These are phyloP conservation scores for Zygogramma bicolorata DNA, from an alignment of 2,888 invertebrate genomes.

Conservation along the genomic window DNA sequence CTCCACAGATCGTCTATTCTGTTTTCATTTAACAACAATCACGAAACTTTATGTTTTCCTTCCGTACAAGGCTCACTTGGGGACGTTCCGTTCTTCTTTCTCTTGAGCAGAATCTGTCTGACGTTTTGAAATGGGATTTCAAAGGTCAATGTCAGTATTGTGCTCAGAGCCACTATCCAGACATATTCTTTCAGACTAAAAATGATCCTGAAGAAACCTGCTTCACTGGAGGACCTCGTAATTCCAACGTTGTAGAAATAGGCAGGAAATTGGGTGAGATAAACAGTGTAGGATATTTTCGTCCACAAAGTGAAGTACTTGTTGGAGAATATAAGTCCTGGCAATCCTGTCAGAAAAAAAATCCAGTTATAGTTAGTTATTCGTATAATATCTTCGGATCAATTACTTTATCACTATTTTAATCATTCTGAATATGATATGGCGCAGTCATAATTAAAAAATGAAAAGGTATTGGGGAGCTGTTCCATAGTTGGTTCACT, in stretches of 20 bases:
- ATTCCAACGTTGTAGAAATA: conserved; percentile 79
- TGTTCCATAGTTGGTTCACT: too few species aligned
- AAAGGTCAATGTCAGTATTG: conserved; percentile 72
- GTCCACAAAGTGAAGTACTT: conserved; percentile 75
- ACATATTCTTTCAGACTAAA: conserved; percentile 73
- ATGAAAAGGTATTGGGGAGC: too few species aligned
- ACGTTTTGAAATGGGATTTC: conserved; percentile 79
- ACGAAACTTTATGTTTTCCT: conserved; percentile 9
- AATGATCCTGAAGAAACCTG: conserved; percentile 71
- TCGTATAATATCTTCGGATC: too few species aligned
- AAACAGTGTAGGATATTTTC: conserved; percentile 78
- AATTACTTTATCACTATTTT: too few species aligned
- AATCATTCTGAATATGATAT: too few species aligned
- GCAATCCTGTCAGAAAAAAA: conserved; percentile 70
- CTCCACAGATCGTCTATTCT: too few species aligned
- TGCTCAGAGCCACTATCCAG: conserved; percentile 71
- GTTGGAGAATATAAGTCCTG: conserved; percentile 72
- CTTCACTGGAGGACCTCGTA: conserved; percentile 71
- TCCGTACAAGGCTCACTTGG: background rate
- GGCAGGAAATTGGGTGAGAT: conserved; percentile 79
- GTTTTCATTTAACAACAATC: too few species aligned
- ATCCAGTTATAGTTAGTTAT: too few species aligned
- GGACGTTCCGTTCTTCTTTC: conserved; percentile 23
- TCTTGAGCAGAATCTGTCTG: conserved; percentile 69
- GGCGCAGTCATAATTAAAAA: too few species aligned